phyloP scores from a whole-genome alignment of 2,113 vertebrate genomes.

The Dicaeum eximium region DNA sequence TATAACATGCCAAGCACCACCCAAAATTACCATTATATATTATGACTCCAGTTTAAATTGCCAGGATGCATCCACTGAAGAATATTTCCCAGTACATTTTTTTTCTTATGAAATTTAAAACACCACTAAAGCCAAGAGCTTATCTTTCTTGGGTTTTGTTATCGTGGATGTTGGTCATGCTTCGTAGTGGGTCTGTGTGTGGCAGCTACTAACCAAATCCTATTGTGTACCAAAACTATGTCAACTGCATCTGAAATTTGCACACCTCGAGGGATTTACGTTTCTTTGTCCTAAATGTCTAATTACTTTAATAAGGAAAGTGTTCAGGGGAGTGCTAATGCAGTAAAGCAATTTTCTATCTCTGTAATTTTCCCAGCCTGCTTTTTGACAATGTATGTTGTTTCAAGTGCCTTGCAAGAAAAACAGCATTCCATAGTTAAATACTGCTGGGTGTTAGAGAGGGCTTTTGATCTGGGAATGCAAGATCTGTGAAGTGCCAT shows the following conservation, averaged over 20 bases:
- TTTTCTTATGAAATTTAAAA: neutral
- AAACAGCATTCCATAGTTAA: neutral
- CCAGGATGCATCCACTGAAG: neutral
- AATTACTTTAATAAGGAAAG: neutral
- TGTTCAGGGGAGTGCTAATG: neutral
- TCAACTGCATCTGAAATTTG: neutral
- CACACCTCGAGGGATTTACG: neutral
- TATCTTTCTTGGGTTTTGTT: neutral
- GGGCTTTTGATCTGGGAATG: neutral
- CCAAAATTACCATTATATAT: neutral
- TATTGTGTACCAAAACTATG: rapidly evolving
- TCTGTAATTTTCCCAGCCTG: constrained; percentile 14
- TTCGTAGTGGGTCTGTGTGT: neutral
- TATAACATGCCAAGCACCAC: neutral
- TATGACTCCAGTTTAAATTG: neutral
- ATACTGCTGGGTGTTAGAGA: neutral
- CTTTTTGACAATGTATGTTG: neutral
- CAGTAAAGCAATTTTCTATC: neutral
- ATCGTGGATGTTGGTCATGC: neutral
- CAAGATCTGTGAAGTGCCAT: neutral
- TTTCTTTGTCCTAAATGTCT: neutral
- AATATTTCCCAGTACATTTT: neutral
- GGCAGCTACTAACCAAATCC: neutral
- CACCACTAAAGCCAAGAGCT: neutral
- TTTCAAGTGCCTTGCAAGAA: neutral